Conservation (phyloP, 2,113 vertebrate species). For the Neolamprologus falcicula region DNA sequence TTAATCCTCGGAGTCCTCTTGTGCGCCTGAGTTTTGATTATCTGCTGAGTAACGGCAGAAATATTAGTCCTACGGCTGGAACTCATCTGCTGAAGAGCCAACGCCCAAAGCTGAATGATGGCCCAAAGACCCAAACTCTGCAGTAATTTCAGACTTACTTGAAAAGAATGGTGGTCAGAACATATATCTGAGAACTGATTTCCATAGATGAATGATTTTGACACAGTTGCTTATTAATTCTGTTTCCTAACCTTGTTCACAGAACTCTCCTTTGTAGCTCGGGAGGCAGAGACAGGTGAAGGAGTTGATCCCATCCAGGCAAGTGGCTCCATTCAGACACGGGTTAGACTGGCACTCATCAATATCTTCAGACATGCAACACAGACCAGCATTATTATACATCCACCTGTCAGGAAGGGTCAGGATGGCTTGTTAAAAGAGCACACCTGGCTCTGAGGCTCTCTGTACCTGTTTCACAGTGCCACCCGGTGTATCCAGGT, state of each 20-base stretch:
- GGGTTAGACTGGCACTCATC: conserved; percentile 93
- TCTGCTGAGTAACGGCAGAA: conserved; percentile 33
- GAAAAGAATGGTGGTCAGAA: background rate
- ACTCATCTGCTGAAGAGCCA: conserved; percentile 23
- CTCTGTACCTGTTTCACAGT: conserved; percentile 81
- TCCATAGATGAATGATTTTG: background rate
- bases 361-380: conserved; percentile 71
- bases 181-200: background rate
- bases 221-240: background rate
- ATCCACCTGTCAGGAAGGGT: background rate
- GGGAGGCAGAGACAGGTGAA: conserved; percentile 90
- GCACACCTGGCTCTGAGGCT: background rate
- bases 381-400: background rate
- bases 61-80: conserved; percentile 26
- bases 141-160: background rate
- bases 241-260: conserved; percentile 82
- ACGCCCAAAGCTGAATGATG: conserved; percentile 16
- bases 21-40: background rate
- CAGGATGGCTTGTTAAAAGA: background rate
- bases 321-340: conserved; percentile 89
- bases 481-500: conserved; percentile 80
- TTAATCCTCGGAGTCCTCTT: background rate
- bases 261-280: conserved; percentile 84
- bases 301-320: conserved; percentile 79
- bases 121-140: background rate